Conservation (phyloP, 1,140 invertebrate genomes). For the Penaeus indicus region DNA sequence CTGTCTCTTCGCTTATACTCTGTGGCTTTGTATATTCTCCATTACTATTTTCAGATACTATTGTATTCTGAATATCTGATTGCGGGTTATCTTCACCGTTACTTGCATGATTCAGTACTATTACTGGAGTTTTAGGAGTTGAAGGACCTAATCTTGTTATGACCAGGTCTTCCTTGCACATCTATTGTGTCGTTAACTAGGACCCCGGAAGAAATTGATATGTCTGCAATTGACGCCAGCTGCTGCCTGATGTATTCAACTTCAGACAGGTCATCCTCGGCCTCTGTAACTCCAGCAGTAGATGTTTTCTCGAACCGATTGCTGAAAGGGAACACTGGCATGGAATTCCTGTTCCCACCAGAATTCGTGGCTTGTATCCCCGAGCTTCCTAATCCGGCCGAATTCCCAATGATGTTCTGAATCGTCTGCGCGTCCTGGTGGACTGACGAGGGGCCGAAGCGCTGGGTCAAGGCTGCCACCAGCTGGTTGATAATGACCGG, state of each 20-base stretch:
- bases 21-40: too few relatives aligned
- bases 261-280: background rate
- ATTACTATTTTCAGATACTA: too few relatives aligned
- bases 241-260: constrained; percentile 27
- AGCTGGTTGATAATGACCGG: constrained; percentile 34
- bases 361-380: background rate
- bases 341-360: background rate
- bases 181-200: constrained; percentile 30
- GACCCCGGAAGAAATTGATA: constrained; percentile 21
- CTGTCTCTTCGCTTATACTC: too few relatives aligned
- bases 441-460: constrained; percentile 33
- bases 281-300: too few relatives aligned
- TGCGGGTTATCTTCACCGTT: background rate
- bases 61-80: background rate
- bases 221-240: constrained; percentile 32
- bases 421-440: background rate
- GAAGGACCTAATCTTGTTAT: background rate
- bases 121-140: constrained; percentile 3
- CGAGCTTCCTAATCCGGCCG: too few relatives aligned
- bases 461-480: constrained; percentile 5
- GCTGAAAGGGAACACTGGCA: constrained; percentile 31
- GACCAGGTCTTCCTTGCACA: too few relatives aligned
- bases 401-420: constrained; percentile 4
- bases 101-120: background rate
- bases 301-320: background rate